phyloP scores from a whole-genome alignment of 2,113 vertebrate genomes.

The Thamnophis sirtalis region DNA sequence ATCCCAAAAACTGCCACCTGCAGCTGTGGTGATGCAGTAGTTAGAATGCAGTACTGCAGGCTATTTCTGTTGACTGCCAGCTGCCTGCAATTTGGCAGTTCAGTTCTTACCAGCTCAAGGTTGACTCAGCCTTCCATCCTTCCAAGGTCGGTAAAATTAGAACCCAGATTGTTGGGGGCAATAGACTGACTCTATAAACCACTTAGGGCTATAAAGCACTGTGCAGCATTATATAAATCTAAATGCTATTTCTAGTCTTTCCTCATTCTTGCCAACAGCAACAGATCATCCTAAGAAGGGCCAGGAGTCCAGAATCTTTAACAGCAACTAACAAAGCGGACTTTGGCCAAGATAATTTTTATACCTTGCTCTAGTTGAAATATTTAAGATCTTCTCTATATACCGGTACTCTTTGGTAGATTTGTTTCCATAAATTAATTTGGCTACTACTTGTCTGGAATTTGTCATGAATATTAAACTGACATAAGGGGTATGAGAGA shows the following conservation, averaged over 20 bases:
- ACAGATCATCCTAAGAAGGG: not conserved
- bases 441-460: not conserved
- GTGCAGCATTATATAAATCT: too few species aligned
- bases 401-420: not conserved
- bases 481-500: not conserved
- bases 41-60: too few species aligned
- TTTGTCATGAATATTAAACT: not conserved
- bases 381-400: not conserved
- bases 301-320: not conserved
- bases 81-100: too few species aligned
- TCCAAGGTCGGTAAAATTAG: too few species aligned
- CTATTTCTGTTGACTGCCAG: too few species aligned
- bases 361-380: not conserved
- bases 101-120: too few species aligned
- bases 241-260: not conserved
- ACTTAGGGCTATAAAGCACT: too few species aligned
- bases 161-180: too few species aligned
- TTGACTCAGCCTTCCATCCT: too few species aligned
- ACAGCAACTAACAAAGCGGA: not conserved
- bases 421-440: not conserved
- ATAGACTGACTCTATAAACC: too few species aligned
- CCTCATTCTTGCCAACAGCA: not conserved
- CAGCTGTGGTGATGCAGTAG: not conserved
- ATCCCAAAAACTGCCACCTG: not conserved
- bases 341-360: not conserved